Base-by-base conservation (phyloP, 1,140 invertebrate species). In the Conus ventricosus region DNA sequence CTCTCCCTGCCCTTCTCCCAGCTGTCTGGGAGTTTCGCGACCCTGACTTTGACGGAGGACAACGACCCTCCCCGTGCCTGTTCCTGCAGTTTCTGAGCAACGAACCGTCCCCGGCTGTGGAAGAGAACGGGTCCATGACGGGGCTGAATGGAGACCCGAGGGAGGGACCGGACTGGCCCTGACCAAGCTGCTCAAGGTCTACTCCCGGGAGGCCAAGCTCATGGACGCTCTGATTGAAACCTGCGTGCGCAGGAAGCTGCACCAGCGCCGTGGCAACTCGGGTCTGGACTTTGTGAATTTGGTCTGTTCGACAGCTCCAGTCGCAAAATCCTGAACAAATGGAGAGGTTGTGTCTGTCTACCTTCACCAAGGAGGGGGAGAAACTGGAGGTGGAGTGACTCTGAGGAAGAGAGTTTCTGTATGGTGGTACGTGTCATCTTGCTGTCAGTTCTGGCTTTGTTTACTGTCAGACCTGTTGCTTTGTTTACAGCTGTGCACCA, bases 201-300 rank as follows among this genome's bases (percentile, higher is more conserved):
- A 90, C 81, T 92, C 92, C 27, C 89, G 90, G 89, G 91, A 93
- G 90, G 97, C 98, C 78, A 96, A 97, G 88, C 97, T 99, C 96
- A 98, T 99, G 97, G 98, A 99, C 95, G 97, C 97, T 5, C 95
- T 99, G 27, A 98, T 99, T 87, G 97, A 97, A 75, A 96, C 97
- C 84, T 98, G 98, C 95, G 97, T 97, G 3, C 97, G 97, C 57
- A 83, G 89, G 25, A 93, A 92, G 84, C 89, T 91, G 53, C 88
- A 89, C n/a, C 20, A 78, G 55, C 76, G 60, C 60, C 88, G 82
- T 20, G 20, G 60, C 54, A 89, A 78, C 39, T 80, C 88, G 82
- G 88, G 88, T 27, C 76, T 88, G 17, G 91, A 91, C 88, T 86
- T 89, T 83, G 89, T 91, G 54, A 91, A 91, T 89, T 89, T 75